Evolutionary conservation across 2,113 vertebrate genomes (phyloP).

Genomic region (Archilochus colubris): DNA sequence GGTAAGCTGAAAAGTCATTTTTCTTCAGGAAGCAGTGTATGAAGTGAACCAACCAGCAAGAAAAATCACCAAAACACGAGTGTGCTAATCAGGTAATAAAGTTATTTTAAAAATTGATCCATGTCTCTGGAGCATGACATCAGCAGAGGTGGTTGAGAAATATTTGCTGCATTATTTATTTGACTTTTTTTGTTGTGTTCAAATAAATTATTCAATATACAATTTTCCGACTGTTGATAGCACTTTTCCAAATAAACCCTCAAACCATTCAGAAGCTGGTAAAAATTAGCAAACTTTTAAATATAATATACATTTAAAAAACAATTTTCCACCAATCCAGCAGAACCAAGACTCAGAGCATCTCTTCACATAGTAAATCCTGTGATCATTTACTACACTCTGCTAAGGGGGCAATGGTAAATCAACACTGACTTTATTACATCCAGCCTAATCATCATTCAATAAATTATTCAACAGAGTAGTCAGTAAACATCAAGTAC

Average conservation of each 20-base stretch:
- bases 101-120: conserved; percentile 33
- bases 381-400: background rate
- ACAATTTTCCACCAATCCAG: background rate
- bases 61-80: conserved; percentile 27
- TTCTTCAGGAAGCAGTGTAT: background rate
- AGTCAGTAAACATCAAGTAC: background rate
- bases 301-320: background rate
- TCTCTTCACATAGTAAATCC: background rate
- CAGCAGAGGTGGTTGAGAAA: background rate
- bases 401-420: conserved; percentile 8
- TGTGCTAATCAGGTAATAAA: conserved; percentile 35
- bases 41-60: conserved; percentile 30
- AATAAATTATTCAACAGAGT: conserved; percentile 14
- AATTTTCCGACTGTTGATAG: conserved; percentile 20
- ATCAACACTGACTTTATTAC: conserved; percentile 3
- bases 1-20: conserved; percentile 24
- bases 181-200: background rate
- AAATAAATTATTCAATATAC: conserved; percentile 32
- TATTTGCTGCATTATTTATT: conserved; percentile 59
- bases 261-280: background rate
- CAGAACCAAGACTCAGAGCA: background rate
- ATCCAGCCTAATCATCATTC: background rate
- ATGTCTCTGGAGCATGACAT: background rate
- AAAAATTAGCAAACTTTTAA: background rate
- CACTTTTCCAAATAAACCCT: background rate